Percentiles rank a stretch among this genome's conserved stretches.
Conservation (phyloP, 2,888 invertebrate species). For the Danaus chrysippus region DNA sequence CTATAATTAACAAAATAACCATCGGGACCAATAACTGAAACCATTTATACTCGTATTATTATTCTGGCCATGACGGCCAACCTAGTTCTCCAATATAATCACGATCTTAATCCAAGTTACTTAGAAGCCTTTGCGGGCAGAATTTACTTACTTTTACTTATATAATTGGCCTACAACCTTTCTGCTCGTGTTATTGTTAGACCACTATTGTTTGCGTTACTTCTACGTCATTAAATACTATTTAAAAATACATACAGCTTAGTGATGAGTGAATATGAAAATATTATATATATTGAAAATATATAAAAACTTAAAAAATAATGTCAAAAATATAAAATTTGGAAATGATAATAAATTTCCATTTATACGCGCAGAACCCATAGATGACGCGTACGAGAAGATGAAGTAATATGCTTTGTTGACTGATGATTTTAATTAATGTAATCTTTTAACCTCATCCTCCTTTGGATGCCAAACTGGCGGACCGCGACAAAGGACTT, state of each 20-base stretch:
- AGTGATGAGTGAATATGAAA: background rate
- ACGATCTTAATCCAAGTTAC: constrained; percentile 26
- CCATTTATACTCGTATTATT: background rate
- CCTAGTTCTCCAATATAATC: constrained; percentile 20
- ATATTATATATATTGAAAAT: background rate
- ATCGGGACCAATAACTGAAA: background rate
- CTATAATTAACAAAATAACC: background rate
- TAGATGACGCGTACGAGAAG: too few relatives aligned
- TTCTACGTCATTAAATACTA: background rate
- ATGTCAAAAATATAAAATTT: background rate
- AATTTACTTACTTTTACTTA: constrained; percentile 14
- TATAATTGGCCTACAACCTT: constrained; percentile 21
- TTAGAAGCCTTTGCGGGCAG: constrained; percentile 29
- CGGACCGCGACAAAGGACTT: too few relatives aligned
- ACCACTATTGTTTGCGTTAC: background rate
- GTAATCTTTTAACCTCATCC: too few relatives aligned
- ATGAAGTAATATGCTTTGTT: too few relatives aligned
- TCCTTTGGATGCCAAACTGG: too few relatives aligned
- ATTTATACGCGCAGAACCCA: too few relatives aligned
- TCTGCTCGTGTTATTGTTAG: constrained; percentile 12
- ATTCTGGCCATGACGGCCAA: constrained; percentile 10
- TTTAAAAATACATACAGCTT: background rate
- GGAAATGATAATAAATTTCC: too few relatives aligned
- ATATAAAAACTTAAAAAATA: background rate
- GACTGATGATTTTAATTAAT: too few relatives aligned